Evolutionary conservation across 2,888 invertebrate genomes (phyloP).

Genomic region (Palloptera scutellata): DNA sequence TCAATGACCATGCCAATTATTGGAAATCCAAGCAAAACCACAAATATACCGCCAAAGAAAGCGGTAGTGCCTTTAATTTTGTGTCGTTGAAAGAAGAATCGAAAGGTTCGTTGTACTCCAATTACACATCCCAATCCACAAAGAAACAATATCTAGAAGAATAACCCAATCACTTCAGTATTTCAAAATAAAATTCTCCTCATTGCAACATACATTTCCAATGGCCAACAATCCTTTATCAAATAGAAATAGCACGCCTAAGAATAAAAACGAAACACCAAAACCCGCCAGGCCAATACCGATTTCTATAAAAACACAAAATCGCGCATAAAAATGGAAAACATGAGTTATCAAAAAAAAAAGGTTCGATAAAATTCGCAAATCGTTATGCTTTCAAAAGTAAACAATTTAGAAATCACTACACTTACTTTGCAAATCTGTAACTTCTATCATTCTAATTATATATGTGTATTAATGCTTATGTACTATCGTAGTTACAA

Average conservation of each 20-base stretch:
- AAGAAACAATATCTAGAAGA: conserved; percentile 91
- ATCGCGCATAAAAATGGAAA: conserved; percentile 38
- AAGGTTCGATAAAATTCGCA: not conserved
- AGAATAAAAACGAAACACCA: conserved; percentile 92
- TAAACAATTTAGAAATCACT: not conserved
- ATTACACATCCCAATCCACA: conserved; percentile 95
- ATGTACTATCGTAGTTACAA: not conserved
- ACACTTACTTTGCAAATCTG: conserved; percentile 83
- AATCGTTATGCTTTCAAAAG: conserved; percentile 13
- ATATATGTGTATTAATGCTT: conserved; percentile 20
- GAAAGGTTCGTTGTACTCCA: conserved; percentile 91
- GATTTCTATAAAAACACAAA: conserved; percentile 77
- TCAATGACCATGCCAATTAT: conserved; percentile 96
- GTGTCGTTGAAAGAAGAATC: conserved; percentile 97
- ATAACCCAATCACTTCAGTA: conserved; percentile 44
- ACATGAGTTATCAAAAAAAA: conserved; percentile 8
- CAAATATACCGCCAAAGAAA: conserved; percentile 91
- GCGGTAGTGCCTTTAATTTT: conserved; percentile 90
- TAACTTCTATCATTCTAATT: conserved; percentile 78
- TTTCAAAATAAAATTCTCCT: conserved; percentile 3
- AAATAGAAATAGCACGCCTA: conserved; percentile 92
- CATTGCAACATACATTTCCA: conserved; percentile 86
- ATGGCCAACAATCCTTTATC: conserved; percentile 98
- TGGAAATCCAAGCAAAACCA: conserved; percentile 96
- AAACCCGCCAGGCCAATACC: conserved; percentile 97